Conservation (phyloP, 2,888 invertebrate species). For the Miltochrista miniata region DNA sequence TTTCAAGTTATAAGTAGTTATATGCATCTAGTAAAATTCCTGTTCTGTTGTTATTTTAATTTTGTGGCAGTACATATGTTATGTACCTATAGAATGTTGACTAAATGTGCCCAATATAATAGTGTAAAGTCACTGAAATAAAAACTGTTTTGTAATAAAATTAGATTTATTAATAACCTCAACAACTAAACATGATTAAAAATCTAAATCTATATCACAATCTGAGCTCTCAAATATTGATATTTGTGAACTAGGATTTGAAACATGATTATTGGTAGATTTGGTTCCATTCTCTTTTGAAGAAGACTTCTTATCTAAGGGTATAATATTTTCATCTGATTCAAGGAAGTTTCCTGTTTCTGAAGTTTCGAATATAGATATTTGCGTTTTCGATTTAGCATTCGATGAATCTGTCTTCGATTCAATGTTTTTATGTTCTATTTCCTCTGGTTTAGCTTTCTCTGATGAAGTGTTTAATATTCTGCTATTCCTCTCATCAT, state of each 20-base stretch:
- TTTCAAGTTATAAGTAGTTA: too few species aligned
- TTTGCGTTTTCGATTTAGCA: constrained; percentile 14
- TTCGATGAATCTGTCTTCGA: constrained; percentile 9
- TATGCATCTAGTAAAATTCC: too few species aligned
- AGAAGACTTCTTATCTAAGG: constrained; percentile 38
- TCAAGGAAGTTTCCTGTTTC: constrained; percentile 3
- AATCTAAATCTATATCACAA: constrained; percentile 80
- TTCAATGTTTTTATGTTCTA: constrained; percentile 6
- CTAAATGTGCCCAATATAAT: neutral
- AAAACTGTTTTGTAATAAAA: neutral
- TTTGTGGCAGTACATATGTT: too few species aligned
- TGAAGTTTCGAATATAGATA: constrained; percentile 22
- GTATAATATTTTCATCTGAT: constrained; percentile 24
- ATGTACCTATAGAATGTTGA: neutral
- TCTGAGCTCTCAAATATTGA: constrained; percentile 80
- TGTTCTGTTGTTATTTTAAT: too few species aligned
- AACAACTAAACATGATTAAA: constrained; percentile 49
- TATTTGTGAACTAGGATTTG: constrained; percentile 60
- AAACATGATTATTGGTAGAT: constrained; percentile 32
- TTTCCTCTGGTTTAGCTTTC: neutral
- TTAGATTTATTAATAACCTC: constrained; percentile 20
- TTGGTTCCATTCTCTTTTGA: constrained; percentile 34
- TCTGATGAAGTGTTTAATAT: constrained; percentile 6
- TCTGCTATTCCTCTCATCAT: constrained; percentile 45
- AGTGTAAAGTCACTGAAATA: constrained; percentile 1